Evolutionary conservation across 2,113 vertebrate species (phyloP).

Genomic region (Thomomys bottae): DNA sequence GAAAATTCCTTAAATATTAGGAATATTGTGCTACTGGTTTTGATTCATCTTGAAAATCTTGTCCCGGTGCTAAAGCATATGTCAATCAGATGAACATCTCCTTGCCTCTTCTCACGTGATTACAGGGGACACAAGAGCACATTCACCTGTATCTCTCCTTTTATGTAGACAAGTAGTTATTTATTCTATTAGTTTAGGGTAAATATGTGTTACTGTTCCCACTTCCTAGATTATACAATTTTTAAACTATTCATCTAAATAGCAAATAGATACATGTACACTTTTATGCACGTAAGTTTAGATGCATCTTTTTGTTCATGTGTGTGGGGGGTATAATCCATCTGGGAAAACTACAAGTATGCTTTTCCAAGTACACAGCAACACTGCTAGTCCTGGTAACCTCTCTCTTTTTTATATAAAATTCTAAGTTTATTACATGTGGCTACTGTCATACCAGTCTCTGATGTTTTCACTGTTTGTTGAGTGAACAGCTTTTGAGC

Average conservation of each 20-base stretch:
- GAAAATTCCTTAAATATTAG: not conserved
- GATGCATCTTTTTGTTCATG: not conserved
- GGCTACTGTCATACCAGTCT: not conserved
- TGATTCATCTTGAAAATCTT: not conserved
- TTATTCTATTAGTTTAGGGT: not conserved
- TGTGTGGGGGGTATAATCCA: not conserved
- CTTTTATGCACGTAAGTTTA: not conserved
- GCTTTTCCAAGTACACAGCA: not conserved
- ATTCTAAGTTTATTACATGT: not conserved
- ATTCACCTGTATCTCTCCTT: not conserved
- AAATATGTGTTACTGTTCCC: not conserved
- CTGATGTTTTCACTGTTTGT: not conserved
- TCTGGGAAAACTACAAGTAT: not conserved
- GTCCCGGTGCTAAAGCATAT: not conserved
- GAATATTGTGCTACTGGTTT: not conserved
- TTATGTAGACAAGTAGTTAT: not conserved
- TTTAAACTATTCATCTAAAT: not conserved
- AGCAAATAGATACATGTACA: not conserved
- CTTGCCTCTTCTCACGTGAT: not conserved
- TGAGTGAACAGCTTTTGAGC: not conserved
- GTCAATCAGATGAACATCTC: not conserved
- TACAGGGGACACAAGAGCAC: not conserved
- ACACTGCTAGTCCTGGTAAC: not conserved
- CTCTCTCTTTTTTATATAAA: not conserved
- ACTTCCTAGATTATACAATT: not conserved